Evolutionary conservation across 2,888 invertebrate genomes (phyloP).

Genomic region (Caenorhabditis zanzibari): DNA sequence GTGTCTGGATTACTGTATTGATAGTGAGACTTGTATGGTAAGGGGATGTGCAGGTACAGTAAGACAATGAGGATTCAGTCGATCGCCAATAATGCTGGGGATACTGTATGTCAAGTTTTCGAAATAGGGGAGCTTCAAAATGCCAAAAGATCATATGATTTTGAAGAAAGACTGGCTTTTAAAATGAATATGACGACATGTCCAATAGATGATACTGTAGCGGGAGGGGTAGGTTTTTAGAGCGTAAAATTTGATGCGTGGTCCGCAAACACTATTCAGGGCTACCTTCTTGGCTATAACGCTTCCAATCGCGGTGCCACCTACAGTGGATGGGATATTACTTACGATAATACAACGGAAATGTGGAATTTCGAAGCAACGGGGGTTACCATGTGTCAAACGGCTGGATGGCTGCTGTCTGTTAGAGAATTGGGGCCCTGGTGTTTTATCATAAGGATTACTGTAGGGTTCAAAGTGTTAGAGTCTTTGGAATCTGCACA

Average conservation of each 20-base stretch:
- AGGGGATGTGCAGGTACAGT: too few relatives aligned
- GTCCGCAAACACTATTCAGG: background rate
- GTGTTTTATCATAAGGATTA: too few relatives aligned
- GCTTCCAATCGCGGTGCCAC: background rate
- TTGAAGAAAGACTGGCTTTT: too few relatives aligned
- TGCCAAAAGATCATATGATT: too few relatives aligned
- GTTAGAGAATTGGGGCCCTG: background rate
- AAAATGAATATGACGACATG: background rate
- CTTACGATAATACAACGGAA: background rate
- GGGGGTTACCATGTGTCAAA: background rate
- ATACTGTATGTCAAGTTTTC: background rate
- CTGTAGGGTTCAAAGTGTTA: too few relatives aligned
- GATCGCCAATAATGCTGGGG: background rate
- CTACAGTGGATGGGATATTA: background rate
- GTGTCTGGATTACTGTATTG: conserved; percentile 9
- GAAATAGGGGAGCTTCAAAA: too few relatives aligned
- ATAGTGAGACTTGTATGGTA: background rate
- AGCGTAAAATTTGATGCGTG: too few relatives aligned
- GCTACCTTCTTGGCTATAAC: background rate
- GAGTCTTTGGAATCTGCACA: too few relatives aligned
- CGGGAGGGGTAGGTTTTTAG: background rate
- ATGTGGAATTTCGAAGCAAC: background rate
- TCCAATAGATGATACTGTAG: background rate
- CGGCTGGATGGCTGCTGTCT: background rate
- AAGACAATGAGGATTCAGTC: background rate